Conservation (phyloP, 2,888 invertebrate genomes). For the Laothoe populi region DNA sequence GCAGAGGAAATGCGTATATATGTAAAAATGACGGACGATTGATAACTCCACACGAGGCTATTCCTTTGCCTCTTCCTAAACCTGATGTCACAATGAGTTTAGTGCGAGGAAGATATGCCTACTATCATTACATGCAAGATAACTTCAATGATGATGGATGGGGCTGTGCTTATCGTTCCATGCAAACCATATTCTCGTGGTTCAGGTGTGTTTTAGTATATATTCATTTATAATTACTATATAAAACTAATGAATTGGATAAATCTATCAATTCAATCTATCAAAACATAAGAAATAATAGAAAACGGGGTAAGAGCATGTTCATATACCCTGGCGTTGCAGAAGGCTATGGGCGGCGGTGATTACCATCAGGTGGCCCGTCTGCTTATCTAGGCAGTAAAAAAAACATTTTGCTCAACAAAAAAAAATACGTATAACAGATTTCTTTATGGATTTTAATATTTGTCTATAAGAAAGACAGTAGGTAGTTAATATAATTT, state of each 20-base stretch:
- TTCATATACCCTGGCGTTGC: too few species aligned
- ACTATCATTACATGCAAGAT: constrained; percentile 99
- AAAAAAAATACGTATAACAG: too few species aligned
- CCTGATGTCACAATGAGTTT: constrained; percentile 66
- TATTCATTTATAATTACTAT: background rate
- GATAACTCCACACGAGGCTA: constrained; percentile 90
- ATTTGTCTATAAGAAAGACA: too few species aligned
- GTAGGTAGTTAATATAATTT: background rate
- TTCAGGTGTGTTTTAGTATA: constrained; percentile 83
- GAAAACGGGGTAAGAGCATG: too few species aligned
- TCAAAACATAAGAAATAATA: too few species aligned
- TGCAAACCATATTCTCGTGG: constrained; percentile 99
- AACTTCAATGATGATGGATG: constrained; percentile 98
- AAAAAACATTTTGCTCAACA: too few species aligned
- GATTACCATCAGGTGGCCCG: too few species aligned
- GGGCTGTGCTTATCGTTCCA: constrained; percentile 99
- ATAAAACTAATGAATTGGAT: background rate
- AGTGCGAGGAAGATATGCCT: constrained; percentile 94
- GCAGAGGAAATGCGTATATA: constrained; percentile 87
- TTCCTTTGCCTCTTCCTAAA: constrained; percentile 65
- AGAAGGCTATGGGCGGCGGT: too few species aligned
- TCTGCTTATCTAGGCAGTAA: too few species aligned
- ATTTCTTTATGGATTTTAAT: too few species aligned
- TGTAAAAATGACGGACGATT: constrained; percentile 84
- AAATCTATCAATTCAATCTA: too few species aligned